These are phyloP conservation scores for Halichoerus grypus DNA, from an alignment of 2,113 vertebrate genomes.

Conservation along the genomic window DNA sequence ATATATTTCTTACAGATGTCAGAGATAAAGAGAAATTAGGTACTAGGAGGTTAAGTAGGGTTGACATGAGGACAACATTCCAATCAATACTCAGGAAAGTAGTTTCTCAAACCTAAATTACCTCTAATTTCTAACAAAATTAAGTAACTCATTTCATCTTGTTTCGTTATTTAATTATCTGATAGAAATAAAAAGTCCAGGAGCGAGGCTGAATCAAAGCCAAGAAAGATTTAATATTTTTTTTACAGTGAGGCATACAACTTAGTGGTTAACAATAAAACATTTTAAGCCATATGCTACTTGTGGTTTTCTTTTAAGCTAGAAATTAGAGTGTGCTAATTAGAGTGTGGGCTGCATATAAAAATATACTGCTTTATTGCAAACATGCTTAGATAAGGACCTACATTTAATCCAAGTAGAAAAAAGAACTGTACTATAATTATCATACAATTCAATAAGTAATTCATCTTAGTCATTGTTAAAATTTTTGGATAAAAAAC, in stretches of 20 bases:
- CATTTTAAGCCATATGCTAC: slow-evolving; percentile 81
- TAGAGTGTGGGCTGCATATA: slow-evolving; percentile 78
- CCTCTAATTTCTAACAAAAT: slow-evolving; percentile 80
- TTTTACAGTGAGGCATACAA: slow-evolving; percentile 77
- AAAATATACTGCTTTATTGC: slow-evolving; percentile 79
- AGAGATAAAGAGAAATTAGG: slow-evolving; percentile 71
- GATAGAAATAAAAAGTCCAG: slow-evolving; percentile 79
- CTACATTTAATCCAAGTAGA: slow-evolving; percentile 62
- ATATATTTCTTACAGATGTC: slow-evolving; percentile 63
- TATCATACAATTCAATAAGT: slow-evolving; percentile 79
- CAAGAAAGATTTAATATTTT: slow-evolving; percentile 82
- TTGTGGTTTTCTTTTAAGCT: slow-evolving; percentile 82
- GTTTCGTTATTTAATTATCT: slow-evolving; percentile 86
- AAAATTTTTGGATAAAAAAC: slow-evolving; percentile 60
- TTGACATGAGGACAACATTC: slow-evolving; percentile 73
- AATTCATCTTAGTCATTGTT: slow-evolving; percentile 82
- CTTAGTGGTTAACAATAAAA: slow-evolving; percentile 83
- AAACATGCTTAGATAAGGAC: slow-evolving; percentile 75
- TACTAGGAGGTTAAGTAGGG: slow-evolving; percentile 55
- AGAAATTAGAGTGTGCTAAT: slow-evolving; percentile 86
- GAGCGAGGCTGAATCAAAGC: slow-evolving; percentile 78
- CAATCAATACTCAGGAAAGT: slow-evolving; percentile 58
- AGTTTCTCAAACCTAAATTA: slow-evolving; percentile 81
- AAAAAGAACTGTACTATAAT: slow-evolving; percentile 73
- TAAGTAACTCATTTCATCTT: slow-evolving; percentile 83